Base-by-base conservation (phyloP, 2,888 invertebrate genomes). In the Athalia cordata region DNA sequence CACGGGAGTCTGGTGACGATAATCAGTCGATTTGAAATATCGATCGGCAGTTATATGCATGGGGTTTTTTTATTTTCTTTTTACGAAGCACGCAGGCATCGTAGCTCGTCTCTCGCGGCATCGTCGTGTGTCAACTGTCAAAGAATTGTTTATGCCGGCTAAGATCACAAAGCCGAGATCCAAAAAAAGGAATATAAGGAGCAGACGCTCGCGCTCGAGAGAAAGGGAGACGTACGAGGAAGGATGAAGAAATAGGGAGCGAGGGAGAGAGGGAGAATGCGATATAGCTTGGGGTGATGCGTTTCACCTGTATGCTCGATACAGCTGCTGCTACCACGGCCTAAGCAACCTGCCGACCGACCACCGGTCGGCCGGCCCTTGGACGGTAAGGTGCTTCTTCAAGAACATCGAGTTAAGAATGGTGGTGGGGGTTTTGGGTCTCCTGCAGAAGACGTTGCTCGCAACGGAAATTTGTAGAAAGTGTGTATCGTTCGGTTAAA, bases 321-420 rank as follows among this genome's bases (percentile, higher is more conserved):
- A 79, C 68, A 78, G 79, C 78, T 76, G 29, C 29, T 29, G 77
- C 80, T 78, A 68, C 72, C 68, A 79, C 79, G 78, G 79, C 77
- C 79, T 77, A 76, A 81, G 78, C 80, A 80, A 74, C 79, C 81
- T 78, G 66, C 75, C 75, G 75, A 75, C 61, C 75, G 57, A 50
- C 75, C 72, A 59, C 29, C 68, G 49, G 49, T 11, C 72, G 72
- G 62, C 62, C 72, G 72, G 61, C 62, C 43, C 72, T 72, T 47
- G 72, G 72, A 57, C 72, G 75, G 75, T 75, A 75, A 75, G 75
- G 75, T 75, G 75, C 75, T 62, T 50, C 75, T 62, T 50, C 75
- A 50, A 75, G 75, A 50, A 75, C 64, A 29, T 29, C 29, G 43
- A 49, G 62, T n/a, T n/a, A n/a, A 62, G 52, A 29, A 62, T 75